A percentile compares a stretch with the other conserved stretches of the same genome.
Conservation (phyloP, 2,113 vertebrate species). For the Campylorhamphus procurvoides region DNA sequence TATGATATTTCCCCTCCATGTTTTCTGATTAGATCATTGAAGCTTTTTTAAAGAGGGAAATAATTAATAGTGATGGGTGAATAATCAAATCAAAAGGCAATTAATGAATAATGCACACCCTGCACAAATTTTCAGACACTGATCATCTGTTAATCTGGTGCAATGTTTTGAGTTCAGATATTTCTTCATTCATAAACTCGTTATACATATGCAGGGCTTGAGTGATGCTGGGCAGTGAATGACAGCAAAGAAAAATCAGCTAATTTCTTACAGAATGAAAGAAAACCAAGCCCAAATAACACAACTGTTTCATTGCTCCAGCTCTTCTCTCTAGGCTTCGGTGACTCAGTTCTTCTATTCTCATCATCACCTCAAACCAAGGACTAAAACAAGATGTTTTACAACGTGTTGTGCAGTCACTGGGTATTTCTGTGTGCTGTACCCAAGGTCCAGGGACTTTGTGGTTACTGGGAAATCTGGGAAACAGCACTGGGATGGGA, state of each 20-base stretch:
- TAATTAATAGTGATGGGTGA: conserved; percentile 28
- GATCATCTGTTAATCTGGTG: conserved; percentile 9
- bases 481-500: background rate
- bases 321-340: background rate
- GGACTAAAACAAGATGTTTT: background rate
- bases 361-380: background rate
- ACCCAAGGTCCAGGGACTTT: background rate
- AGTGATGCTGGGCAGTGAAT: background rate
- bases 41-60: background rate
- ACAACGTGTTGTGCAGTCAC: background rate
- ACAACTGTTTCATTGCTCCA: background rate
- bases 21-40: conserved; percentile 32
- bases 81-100: conserved; percentile 36
- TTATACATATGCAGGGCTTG: background rate
- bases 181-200: background rate
- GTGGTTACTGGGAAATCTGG: conserved; percentile 1
- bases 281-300: background rate
- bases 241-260: background rate
- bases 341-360: background rate
- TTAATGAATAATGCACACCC: conserved; percentile 45
- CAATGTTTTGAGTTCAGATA: background rate
- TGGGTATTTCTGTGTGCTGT: background rate
- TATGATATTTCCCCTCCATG: background rate
- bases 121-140: conserved; percentile 4
- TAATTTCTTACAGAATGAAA: background rate